Evolutionary conservation across 2,888 invertebrate species (phyloP), one percentile per base, ranked within the genome.

Genomic region (Synanthedon formicaeformis): DNA sequence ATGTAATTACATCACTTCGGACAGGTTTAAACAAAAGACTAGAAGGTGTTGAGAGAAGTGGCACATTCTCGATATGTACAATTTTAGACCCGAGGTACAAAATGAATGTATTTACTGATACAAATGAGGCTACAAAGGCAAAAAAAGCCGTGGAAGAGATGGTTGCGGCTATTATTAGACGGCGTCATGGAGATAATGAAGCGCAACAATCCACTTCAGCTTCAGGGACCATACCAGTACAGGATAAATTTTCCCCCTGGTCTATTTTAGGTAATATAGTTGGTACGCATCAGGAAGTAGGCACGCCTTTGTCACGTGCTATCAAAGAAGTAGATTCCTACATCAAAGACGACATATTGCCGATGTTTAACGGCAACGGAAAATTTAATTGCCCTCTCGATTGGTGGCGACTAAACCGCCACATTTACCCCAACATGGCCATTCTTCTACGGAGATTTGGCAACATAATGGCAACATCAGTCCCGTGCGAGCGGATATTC

Each of bases 191-290:
- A 58, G 50, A 55, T 53, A 51, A 55, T 48, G 12, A 53, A 16
- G 12, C 23, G 23, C 50, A 50, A 16, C 4, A 14, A 40, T 23
- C 41, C 45, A 51, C 23, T 51, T 51, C 41, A 53, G 16, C 50
- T 41, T 27, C 11, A 6, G 10, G 40, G 40, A 13, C 40, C 48
- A 34, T 50, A 49, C 45, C 51, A 23, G 53, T 55, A 10, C 56
- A 55, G 53, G 60, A 59, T 27, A 56, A 57, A 51, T 63, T 60
- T 53, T 58, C 58, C 2, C 62, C 62, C 6, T 60, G 58, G 59
- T 41, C 50, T 4, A 57, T 64, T 18, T 45, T 62, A 3, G 16
- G 51, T 8, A 49, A 55, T 12, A 58, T 62, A 14, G 53, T 60
- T 1, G 54, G 51, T 2, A n/a, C 23, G 2, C 55, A 58, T 4